Evolutionary conservation across 2,888 invertebrate genomes (phyloP).

Genomic region (Acleris laterana): DNA sequence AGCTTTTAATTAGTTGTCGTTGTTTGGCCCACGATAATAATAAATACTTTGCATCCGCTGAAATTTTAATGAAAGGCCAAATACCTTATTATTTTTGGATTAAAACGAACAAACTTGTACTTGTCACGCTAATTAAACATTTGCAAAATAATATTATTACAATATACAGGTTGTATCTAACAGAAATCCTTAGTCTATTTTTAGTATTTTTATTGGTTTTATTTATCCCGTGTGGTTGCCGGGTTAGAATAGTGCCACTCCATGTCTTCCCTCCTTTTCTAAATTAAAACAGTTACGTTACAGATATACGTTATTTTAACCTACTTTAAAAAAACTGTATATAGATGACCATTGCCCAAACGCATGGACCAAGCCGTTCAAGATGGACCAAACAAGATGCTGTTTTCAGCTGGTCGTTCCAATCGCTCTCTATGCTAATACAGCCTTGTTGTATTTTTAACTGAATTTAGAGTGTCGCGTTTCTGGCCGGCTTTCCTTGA

Average conservation of each 20-base stretch:
- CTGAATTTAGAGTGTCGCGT: constrained; percentile 34
- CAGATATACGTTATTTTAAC: too few relatives aligned
- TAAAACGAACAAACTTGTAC: constrained; percentile 3
- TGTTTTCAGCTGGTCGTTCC: background rate
- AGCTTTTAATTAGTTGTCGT: constrained; percentile 25
- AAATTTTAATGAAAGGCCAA: constrained; percentile 15
- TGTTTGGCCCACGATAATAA: constrained; percentile 12
- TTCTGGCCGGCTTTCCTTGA: constrained; percentile 16
- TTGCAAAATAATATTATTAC: background rate
- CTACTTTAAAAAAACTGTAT: too few relatives aligned
- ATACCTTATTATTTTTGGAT: constrained; percentile 21
- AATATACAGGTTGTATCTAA: too few relatives aligned
- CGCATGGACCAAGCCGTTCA: too few relatives aligned
- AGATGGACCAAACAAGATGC: too few relatives aligned
- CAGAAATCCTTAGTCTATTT: too few relatives aligned
- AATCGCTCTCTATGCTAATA: constrained; percentile 34
- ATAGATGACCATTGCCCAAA: too few relatives aligned
- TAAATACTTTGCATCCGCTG: constrained; percentile 20
- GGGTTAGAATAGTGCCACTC: too few relatives aligned
- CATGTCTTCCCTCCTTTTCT: too few relatives aligned
- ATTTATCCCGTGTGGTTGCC: too few relatives aligned
- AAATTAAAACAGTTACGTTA: too few relatives aligned
- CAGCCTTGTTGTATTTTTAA: constrained; percentile 30
- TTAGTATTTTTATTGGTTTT: too few relatives aligned
- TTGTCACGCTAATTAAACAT: background rate